Percentiles rank a stretch among this genome's conserved stretches.
Evolutionary conservation across 2,888 invertebrate species (phyloP).

Genomic region (Kuschelorhynchus macadamiae): DNA sequence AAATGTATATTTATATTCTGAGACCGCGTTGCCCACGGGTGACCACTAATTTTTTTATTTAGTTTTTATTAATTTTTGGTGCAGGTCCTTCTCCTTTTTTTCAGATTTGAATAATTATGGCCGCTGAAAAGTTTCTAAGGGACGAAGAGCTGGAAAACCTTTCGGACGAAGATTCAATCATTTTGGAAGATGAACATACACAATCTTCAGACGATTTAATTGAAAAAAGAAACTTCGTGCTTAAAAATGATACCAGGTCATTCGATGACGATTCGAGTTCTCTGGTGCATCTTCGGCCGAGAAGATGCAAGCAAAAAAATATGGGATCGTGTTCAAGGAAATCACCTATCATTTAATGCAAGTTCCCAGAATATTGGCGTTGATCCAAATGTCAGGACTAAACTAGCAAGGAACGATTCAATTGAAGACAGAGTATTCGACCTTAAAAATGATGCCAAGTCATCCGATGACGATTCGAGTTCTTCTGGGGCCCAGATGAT

Average conservation of each 20-base stretch:
- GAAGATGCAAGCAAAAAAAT: too few species aligned
- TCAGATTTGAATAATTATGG: conserved; percentile 29
- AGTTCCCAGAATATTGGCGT: too few species aligned
- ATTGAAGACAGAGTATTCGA: too few species aligned
- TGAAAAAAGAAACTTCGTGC: conserved; percentile 6
- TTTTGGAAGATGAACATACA: not conserved
- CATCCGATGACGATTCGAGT: too few species aligned
- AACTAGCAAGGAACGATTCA: too few species aligned
- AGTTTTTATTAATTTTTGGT: conserved; percentile 19
- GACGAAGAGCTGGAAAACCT: conserved; percentile 20
- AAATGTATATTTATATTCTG: not conserved
- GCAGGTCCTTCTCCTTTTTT: conserved; percentile 7
- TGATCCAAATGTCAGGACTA: too few species aligned
- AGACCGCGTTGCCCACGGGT: conserved; percentile 1
- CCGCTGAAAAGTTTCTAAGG: conserved; percentile 19
- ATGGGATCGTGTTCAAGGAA: too few species aligned
- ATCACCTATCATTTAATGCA: too few species aligned
- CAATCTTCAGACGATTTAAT: conserved; percentile 15
- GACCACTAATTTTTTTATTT: conserved; percentile 13
- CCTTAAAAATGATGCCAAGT: too few species aligned
- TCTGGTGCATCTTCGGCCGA: too few species aligned
- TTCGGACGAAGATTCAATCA: conserved; percentile 11
- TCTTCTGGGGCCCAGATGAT: too few species aligned
- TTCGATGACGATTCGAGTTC: not conserved
- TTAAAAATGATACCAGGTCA: conserved; percentile 11